phyloP scores from a whole-genome alignment of 2,888 invertebrate genomes.

The Dasysyrphus tricinctus region DNA sequence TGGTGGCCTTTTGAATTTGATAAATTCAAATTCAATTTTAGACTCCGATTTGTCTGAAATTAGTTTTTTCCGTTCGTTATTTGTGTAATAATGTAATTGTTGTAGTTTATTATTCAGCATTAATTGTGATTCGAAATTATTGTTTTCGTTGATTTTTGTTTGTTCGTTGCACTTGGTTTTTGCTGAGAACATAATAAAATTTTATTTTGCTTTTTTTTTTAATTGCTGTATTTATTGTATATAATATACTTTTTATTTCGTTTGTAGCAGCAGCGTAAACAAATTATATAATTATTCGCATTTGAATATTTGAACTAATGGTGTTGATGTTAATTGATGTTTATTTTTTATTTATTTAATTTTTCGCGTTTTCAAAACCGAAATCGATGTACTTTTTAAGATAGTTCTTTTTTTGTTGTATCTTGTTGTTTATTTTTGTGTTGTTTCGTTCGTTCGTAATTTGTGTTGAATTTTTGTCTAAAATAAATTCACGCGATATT shows the following conservation, averaged over 20 bases:
- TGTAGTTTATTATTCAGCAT: slow-evolving; percentile 41
- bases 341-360: slow-evolving; percentile 7
- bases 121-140: slow-evolving; percentile 56
- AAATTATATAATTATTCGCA: slow-evolving; percentile 69
- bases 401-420: slow-evolving; percentile 15
- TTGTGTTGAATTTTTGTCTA: slow-evolving; percentile 51
- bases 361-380: slow-evolving; percentile 67
- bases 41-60: slow-evolving; percentile 53
- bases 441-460: slow-evolving; percentile 70
- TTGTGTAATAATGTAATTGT: slow-evolving; percentile 38
- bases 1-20: slow-evolving; percentile 72
- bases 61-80: slow-evolving; percentile 58
- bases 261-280: slow-evolving; percentile 49
- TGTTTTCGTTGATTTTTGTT: slow-evolving; percentile 27
- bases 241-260: slow-evolving; percentile 23
- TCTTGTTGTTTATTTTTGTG: slow-evolving; percentile 31
- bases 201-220: slow-evolving; percentile 21
- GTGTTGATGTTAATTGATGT: slow-evolving; percentile 51
- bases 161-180: slow-evolving; percentile 58
- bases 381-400: slow-evolving; percentile 62
- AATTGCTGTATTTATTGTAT: slow-evolving; percentile 1
- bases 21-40: slow-evolving; percentile 64
- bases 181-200: slow-evolving; percentile 71
- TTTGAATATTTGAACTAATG: slow-evolving; percentile 72
- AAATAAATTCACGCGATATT: slow-evolving; percentile 67